These are phyloP conservation scores for Equus quagga DNA, from an alignment of 2,113 vertebrate genomes.

Conservation along the genomic window DNA sequence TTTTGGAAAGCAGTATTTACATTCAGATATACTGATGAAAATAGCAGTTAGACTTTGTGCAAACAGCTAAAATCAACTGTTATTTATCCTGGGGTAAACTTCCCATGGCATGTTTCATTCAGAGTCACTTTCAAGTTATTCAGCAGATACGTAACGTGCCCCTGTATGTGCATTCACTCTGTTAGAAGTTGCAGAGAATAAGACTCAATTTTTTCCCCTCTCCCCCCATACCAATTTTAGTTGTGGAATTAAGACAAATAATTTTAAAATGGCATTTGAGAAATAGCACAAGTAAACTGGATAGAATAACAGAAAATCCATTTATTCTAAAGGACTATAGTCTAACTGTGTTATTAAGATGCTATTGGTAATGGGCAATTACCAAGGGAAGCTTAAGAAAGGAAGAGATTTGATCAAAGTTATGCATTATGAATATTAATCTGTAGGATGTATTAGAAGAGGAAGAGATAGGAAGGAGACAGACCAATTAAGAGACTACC, in stretches of 20 bases:
- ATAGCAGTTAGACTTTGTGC: conserved; percentile 1
- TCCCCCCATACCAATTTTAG: not conserved
- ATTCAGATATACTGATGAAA: conserved; percentile 53
- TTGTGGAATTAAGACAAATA: conserved; percentile 39
- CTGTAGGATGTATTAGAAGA: not conserved
- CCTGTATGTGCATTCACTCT: not conserved
- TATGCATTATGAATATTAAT: conserved; percentile 31
- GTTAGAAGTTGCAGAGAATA: not conserved
- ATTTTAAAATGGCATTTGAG: conserved; percentile 36
- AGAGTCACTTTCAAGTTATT: conserved; percentile 47
- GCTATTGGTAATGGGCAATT: not conserved
- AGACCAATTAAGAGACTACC: not conserved
- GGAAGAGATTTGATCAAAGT: conserved; percentile 15
- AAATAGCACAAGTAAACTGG: conserved; percentile 17
- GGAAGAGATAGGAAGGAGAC: not conserved
- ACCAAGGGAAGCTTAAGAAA: conserved; percentile 34
- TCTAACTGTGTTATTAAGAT: conserved; percentile 5
- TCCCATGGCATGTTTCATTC: not conserved
- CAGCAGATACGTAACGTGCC: not conserved
- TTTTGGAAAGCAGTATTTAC: conserved; percentile 43
- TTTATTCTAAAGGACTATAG: conserved; percentile 39
- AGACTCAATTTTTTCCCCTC: not conserved
- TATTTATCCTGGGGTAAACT: not conserved
- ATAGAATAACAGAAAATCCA: conserved; percentile 12
- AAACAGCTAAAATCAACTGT: conserved; percentile 4